phyloP scores from a whole-genome alignment of 2,888 invertebrate genomes.

The Chloromyia formosa region DNA sequence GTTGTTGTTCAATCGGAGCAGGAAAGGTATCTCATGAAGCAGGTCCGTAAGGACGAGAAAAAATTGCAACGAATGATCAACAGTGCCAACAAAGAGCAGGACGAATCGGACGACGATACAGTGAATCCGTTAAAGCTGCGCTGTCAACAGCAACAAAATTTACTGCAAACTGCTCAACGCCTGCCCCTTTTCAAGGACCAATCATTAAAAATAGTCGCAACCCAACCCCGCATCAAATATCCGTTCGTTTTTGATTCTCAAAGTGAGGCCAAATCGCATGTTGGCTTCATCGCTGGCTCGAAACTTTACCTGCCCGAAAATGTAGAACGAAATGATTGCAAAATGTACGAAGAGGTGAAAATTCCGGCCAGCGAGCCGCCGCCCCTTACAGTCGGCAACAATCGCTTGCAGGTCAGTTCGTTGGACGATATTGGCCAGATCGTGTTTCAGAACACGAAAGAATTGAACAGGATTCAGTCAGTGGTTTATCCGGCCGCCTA shows the following conservation, averaged over 20 bases:
- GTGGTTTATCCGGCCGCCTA: slow-evolving; percentile 96
- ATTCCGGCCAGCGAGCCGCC: slow-evolving; percentile 76
- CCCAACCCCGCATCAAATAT: slow-evolving; percentile 70
- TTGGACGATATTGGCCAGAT: slow-evolving; percentile 81
- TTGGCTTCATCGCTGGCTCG: slow-evolving; percentile 79
- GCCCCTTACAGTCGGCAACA: slow-evolving; percentile 70
- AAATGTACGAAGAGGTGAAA: slow-evolving; percentile 85
- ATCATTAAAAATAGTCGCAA: slow-evolving; percentile 61
- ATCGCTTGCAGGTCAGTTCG: slow-evolving; percentile 68
- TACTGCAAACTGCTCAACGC: slow-evolving; percentile 57
- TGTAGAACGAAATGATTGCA: slow-evolving; percentile 75
- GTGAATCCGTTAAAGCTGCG: slow-evolving; percentile 62
- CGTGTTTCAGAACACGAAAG: slow-evolving; percentile 87
- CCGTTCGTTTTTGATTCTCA: slow-evolving; percentile 90
- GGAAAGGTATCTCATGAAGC: slow-evolving; percentile 80
- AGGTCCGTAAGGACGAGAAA: slow-evolving; percentile 85
- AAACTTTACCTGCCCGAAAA: slow-evolving; percentile 84
- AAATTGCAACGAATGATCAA: slow-evolving; percentile 66
- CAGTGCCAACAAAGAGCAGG: slow-evolving; percentile 54
- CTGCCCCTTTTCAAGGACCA: slow-evolving; percentile 57
- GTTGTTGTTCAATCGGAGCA: slow-evolving; percentile 87
- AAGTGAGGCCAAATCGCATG: slow-evolving; percentile 70
- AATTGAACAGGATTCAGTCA: slow-evolving; percentile 93
- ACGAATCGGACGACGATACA: slow-evolving; percentile 61
- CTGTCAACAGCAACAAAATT: slow-evolving; percentile 59